Base-by-base conservation (phyloP, 2,113 vertebrate genomes). In the Lethenteron reissneri region DNA sequence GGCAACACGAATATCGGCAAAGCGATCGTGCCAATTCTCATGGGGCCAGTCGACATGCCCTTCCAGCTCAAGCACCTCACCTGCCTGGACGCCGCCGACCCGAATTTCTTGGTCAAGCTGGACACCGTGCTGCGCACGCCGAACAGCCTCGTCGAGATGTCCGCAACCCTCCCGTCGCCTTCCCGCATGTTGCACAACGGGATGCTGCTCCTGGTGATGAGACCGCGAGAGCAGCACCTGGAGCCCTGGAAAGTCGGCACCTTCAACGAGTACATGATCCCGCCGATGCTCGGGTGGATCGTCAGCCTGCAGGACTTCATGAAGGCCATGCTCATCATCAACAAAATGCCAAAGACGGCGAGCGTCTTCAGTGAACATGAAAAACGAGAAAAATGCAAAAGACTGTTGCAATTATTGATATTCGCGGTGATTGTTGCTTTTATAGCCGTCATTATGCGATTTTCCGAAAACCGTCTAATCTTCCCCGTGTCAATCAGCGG, bases 1-100 rank as follows among this genome's bases (percentile, higher is more conserved):
- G 77, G 78, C 71, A 76, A 80, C 75, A 80, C 78, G 60, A 75
- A 79, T 59, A 74, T 77, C 71, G 74, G 80, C 41, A 82, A 80
- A 64, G 77, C 78, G 1, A 76, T 80, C 12, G 58, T 81, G 58
- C 78, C 80, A 0, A 75, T 81, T 58, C 75, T 82, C 73, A 72
- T 82, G 71, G 64, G 78, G 71, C 76, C 75, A 57, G 80, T 74
- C 70, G 58, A 21, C 4, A 56, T 81, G 70, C 80, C 75, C 1
- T 76, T 83, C 21, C 76, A 82, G 70, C 77, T 81, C 72, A 80
- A 79, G 62, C 79, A 80, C 76, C 77, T 84, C 69, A 81, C 80
- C 56, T 81, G 79, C 70, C 74, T 83, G 71, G 79, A 83, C 17
- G 77, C 72, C 70, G 57, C 3, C 0, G 78, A 80, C 3, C 13